Conservation (phyloP, 2,888 invertebrate species). For the Synanthedon vespiformis region DNA sequence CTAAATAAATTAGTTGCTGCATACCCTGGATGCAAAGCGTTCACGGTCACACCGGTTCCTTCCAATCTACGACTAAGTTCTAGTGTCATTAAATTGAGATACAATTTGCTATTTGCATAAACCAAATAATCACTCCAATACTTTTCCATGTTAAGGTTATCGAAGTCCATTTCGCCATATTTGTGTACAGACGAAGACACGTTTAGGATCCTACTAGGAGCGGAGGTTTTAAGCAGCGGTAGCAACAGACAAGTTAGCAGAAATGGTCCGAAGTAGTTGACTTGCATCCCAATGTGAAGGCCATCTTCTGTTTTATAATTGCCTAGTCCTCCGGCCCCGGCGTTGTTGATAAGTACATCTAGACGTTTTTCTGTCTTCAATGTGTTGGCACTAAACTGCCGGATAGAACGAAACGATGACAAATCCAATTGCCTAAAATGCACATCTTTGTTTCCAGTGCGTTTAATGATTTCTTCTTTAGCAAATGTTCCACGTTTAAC, state of each 20-base stretch:
- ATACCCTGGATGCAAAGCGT: slow-evolving; percentile 79
- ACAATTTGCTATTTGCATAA: slow-evolving; percentile 71
- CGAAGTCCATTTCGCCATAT: slow-evolving; percentile 53
- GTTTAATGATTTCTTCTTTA: slow-evolving; percentile 42
- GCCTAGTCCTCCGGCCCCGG: slow-evolving; percentile 61
- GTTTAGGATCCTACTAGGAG: slow-evolving; percentile 74
- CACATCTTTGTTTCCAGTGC: slow-evolving; percentile 44
- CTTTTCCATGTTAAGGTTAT: slow-evolving; percentile 61
- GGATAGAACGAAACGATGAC: slow-evolving; percentile 55
- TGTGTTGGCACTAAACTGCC: slow-evolving; percentile 69
- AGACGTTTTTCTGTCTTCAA: slow-evolving; percentile 56
- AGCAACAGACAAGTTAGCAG: slow-evolving; percentile 75
- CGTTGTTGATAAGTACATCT: slow-evolving; percentile 73
- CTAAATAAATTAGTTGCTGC: slow-evolving; percentile 75
- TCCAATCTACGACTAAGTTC: slow-evolving; percentile 71
- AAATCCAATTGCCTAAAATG: slow-evolving; percentile 50
- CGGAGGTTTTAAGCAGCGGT: slow-evolving; percentile 64
- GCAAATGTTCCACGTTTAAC: slow-evolving; percentile 42
- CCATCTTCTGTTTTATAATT: slow-evolving; percentile 73
- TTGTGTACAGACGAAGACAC: slow-evolving; percentile 72
- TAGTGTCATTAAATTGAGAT: slow-evolving; percentile 73
- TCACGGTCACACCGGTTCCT: slow-evolving; percentile 75
- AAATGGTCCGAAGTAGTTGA: slow-evolving; percentile 80
- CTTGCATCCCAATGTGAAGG: slow-evolving; percentile 76
- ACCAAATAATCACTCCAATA: slow-evolving; percentile 63